Evolutionary conservation across 2,797 vertebrate species (phyloP), one percentile per base, ranked within the genome.

Genomic region (Anguilla obscura): DNA sequence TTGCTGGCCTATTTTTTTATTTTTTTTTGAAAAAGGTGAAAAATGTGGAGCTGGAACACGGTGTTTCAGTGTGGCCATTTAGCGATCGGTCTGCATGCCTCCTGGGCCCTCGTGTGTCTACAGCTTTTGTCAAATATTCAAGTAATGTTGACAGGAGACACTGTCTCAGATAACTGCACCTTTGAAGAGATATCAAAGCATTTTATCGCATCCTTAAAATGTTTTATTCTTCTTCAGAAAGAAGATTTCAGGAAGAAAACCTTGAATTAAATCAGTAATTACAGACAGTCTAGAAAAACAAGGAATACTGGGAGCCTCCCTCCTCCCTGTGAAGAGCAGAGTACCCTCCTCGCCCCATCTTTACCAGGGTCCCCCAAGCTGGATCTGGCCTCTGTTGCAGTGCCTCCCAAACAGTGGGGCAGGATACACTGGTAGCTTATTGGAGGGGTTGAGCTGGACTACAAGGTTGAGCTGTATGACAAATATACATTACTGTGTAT

Each of bases 61-160:
- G 40, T 8, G 40, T 45, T 56, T 54, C 27, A 76, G 30, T 10
- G 48, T 45, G 7, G 58, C 12, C 40, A 40, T 85, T 86, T 27
- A 86, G 16, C 50, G 58, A 69, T n/a, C 14, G 8, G 40, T 18
- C 14, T 40, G 10, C n/a, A n/a, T 33, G 30, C 33, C 50, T 86
- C 79, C 79, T 48, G 69, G 86, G 48, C 69, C 12, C 86, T 56
- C 8, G 7, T 54, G 16, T 40, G 71, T 54, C 36, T 87, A 79
- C 56, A 2, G 33, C 21, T 79, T 85, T 66, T 85, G 56, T 84
- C 45, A 76, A 58, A 82, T 40, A 89, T 89, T 88, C 79, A 6
- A 86, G 66, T 87, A 88, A 90, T 90, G 88, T 85, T 74, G 74
- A 50, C 66, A 3, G 86, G 87, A 87, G 84, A 84, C 74, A 69